These are phyloP conservation scores for Onychomys arenicola DNA, from an alignment of 2,797 vertebrate species.

Conservation along the genomic window DNA sequence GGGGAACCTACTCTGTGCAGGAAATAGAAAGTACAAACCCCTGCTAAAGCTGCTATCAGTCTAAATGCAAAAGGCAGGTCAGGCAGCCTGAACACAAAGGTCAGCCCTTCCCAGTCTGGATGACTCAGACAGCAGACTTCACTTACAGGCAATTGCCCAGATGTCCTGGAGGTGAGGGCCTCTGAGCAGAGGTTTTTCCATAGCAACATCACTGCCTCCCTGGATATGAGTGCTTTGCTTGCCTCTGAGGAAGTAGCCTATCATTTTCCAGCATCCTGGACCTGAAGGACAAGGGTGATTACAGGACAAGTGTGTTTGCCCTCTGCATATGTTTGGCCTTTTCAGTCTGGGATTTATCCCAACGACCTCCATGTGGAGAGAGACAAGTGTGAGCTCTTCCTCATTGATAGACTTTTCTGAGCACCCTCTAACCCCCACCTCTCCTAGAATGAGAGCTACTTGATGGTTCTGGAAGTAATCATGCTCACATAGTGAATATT, in stretches of 20 bases:
- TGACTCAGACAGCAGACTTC: neutral
- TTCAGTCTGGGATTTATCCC: slow-evolving; percentile 45
- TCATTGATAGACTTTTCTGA: slow-evolving; percentile 60
- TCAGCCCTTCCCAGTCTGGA: neutral
- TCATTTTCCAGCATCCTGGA: neutral
- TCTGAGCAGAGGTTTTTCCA: neutral
- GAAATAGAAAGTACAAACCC: neutral
- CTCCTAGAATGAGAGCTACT: slow-evolving; percentile 4
- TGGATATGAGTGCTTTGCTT: neutral
- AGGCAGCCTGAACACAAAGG: neutral
- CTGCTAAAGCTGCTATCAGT: neutral
- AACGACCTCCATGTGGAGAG: slow-evolving; percentile 51
- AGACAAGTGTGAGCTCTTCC: slow-evolving; percentile 62
- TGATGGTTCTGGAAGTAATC: slow-evolving; percentile 63
- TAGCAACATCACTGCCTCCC: neutral
- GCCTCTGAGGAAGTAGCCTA: neutral
- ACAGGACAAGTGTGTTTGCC: neutral
- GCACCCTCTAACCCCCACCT: neutral
- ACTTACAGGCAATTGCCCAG: neutral
- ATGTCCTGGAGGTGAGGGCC: neutral
- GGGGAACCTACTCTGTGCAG: neutral
- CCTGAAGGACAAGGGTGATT: neutral
- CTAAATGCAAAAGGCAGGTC: neutral
- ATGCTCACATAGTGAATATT: slow-evolving; percentile 1
- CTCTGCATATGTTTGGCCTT: slow-evolving; percentile 24